These are phyloP conservation scores for Drymonia ruficornis DNA, from an alignment of 2,888 invertebrate genomes.

Conservation along the genomic window DNA sequence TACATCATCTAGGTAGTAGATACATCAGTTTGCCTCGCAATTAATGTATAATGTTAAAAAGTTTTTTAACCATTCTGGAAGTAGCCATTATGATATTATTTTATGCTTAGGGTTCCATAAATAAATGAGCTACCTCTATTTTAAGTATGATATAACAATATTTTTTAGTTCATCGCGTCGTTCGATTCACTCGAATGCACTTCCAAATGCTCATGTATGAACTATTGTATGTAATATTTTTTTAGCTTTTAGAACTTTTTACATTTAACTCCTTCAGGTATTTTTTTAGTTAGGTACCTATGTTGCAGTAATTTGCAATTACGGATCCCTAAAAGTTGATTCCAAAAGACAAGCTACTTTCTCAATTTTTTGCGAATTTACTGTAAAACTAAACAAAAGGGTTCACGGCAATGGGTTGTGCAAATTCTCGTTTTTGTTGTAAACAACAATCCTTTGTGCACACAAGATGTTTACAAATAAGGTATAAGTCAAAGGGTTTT, in stretches of 20 bases:
- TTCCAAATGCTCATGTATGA: not conserved
- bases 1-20: not conserved
- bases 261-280: too few relatives aligned
- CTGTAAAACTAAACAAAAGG: constrained; percentile 63
- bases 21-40: not conserved
- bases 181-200: not conserved
- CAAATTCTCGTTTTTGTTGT: constrained; percentile 72
- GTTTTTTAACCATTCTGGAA: not conserved
- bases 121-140: constrained; percentile 17
- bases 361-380: constrained; percentile 54
- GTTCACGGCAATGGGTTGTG: constrained; percentile 77
- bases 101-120: constrained; percentile 5
- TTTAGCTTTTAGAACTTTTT: too few relatives aligned
- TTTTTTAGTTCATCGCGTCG: not conserved
- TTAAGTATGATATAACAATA: constrained; percentile 25
- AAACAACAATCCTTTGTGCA: constrained; percentile 75
- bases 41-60: constrained; percentile 1
- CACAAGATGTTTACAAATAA: constrained; percentile 80
- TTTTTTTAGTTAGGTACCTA: too few relatives aligned
- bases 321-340: constrained; percentile 37
- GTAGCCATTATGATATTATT: not conserved
- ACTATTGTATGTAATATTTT: too few relatives aligned
- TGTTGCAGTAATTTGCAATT: not conserved
- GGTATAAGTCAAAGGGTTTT: constrained; percentile 81
- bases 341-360: constrained; percentile 56